Evolutionary conservation across 2,888 invertebrate genomes (phyloP).

Genomic region (Campopleginae sp.): DNA sequence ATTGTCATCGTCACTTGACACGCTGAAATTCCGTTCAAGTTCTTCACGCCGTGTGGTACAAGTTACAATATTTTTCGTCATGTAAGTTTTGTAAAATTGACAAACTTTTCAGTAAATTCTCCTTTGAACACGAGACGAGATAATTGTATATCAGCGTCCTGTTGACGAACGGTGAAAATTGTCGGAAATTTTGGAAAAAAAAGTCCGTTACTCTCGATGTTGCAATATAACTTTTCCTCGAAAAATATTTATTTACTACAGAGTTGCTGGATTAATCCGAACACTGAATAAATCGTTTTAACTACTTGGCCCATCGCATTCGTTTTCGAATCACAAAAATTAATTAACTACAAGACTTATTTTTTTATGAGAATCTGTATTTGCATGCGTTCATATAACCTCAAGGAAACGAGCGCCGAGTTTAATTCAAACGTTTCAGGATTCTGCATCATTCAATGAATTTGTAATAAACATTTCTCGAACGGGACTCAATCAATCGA

Average conservation of each 20-base stretch:
- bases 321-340: neutral
- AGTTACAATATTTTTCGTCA: conserved; percentile 17
- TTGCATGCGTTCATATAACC: conserved; percentile 37
- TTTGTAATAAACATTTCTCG: neutral
- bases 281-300: neutral
- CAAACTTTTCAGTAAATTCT: neutral
- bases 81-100: neutral
- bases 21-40: conserved; percentile 25
- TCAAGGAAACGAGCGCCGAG: neutral
- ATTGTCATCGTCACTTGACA: conserved; percentile 41
- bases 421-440: neutral
- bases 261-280: neutral
- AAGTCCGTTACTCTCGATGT: neutral
- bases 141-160: neutral
- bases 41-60: conserved; percentile 6
- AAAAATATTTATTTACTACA: neutral
- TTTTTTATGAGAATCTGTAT: neutral
- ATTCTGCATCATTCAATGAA: neutral
- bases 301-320: neutral
- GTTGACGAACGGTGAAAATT: neutral
- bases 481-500: neutral
- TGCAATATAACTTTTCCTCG: neutral
- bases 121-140: too few relatives aligned
- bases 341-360: neutral
- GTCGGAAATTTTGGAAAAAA: neutral